These are phyloP conservation scores for Drosophila basisetae DNA, from an alignment of 2,888 invertebrate species.

Conservation along the genomic window DNA sequence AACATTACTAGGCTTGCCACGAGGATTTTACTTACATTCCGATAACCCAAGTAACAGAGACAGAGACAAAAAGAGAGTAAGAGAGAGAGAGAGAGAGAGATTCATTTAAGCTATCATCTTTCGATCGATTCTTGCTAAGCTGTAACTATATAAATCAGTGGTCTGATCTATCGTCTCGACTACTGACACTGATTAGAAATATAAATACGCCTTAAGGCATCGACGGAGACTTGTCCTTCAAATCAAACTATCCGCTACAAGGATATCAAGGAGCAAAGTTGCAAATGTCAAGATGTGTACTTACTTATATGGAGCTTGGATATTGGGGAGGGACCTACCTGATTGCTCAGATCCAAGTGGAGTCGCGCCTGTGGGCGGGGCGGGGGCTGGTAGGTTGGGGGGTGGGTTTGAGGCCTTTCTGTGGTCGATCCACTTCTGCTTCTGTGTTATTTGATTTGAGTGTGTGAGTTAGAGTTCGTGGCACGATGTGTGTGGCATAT, in stretches of 20 bases:
- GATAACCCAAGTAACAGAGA: not conserved
- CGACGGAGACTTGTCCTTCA: not conserved
- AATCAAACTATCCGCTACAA: not conserved
- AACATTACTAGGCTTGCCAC: not conserved
- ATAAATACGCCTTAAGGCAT: not conserved
- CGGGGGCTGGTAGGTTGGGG: not conserved
- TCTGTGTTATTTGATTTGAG: not conserved
- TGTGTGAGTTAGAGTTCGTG: constrained; percentile 3
- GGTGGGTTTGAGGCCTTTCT: not conserved
- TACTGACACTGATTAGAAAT: not conserved
- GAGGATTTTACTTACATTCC: too few species aligned
- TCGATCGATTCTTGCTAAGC: not conserved
- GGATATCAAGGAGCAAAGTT: not conserved
- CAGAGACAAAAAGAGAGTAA: too few species aligned
- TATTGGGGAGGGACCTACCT: constrained; percentile 25
- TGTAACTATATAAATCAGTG: not conserved
- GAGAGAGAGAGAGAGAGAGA: not conserved
- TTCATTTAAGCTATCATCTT: not conserved
- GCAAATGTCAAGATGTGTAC: not conserved
- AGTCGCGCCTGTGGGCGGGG: not conserved
- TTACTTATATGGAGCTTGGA: not conserved
- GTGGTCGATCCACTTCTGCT: not conserved
- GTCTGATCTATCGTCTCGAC: not conserved
- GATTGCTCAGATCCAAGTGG: constrained; percentile 11
- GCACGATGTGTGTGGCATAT: constrained; percentile 8